Conservation (phyloP, 2,888 invertebrate genomes). For the Temnothorax ravouxi region DNA sequence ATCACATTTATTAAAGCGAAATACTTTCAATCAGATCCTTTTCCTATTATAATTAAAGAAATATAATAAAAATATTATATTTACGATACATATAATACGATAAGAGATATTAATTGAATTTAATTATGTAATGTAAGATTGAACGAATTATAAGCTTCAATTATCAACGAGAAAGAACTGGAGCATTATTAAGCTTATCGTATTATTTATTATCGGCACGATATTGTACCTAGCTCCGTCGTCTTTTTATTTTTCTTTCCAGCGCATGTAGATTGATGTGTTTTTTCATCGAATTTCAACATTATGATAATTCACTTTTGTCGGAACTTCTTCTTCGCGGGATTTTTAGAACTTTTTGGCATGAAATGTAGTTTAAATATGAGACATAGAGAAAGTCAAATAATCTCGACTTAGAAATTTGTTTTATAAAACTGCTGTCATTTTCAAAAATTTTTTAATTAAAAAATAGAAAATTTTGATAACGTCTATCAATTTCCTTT, state of each 20-base stretch:
- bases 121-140: neutral
- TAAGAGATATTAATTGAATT: neutral
- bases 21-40: no score
- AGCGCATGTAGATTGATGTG: neutral
- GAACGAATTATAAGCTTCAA: neutral
- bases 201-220: neutral
- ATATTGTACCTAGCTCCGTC: neutral
- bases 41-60: neutral
- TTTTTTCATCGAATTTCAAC: neutral
- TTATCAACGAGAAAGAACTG: neutral
- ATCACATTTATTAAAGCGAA: no score
- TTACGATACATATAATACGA: neutral
- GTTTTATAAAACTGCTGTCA: neutral
- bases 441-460: neutral
- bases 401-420: neutral
- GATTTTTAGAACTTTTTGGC: neutral
- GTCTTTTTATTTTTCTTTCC: neutral
- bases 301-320: neutral
- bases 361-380: neutral
- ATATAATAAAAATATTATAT: neutral
- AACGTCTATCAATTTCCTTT: neutral
- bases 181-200: neutral
- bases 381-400: neutral
- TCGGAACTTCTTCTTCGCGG: neutral
- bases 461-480: neutral